phyloP scores from a whole-genome alignment of 2,888 invertebrate species.

The Minunthozetes semirufus region DNA sequence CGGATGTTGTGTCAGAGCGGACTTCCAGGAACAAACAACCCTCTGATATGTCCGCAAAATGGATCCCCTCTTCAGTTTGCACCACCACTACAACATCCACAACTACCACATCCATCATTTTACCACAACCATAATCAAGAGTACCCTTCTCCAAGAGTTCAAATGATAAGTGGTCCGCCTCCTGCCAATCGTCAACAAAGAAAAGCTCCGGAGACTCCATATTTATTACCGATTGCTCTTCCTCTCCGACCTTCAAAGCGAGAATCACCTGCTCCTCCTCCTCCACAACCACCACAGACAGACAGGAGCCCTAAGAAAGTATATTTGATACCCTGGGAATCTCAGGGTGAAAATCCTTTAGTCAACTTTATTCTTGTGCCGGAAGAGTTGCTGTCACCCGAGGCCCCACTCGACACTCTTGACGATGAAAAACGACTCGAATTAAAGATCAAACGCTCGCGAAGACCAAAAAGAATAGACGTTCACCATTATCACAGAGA shows the following conservation, averaged over 20 bases:
- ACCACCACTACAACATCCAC: background rate
- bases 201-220: too few species aligned
- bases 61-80: background rate
- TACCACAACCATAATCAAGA: too few species aligned
- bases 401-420: background rate
- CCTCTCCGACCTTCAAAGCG: too few species aligned
- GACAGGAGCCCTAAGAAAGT: background rate
- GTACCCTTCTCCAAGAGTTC: too few species aligned
- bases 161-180: too few species aligned
- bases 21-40: background rate
- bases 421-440: background rate
- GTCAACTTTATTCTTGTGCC: background rate
- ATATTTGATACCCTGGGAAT: conserved; percentile 2
- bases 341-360: background rate
- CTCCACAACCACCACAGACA: background rate
- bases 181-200: too few species aligned
- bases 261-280: background rate
- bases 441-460: too few species aligned
- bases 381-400: background rate
- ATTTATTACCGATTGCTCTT: too few species aligned
- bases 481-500: too few species aligned
- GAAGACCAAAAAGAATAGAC: too few species aligned
- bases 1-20: background rate
- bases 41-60: background rate
- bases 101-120: too few species aligned